Evolutionary conservation across 2,888 invertebrate genomes (phyloP), one percentile per base, ranked within the genome.

Genomic region (Biston stratarius): DNA sequence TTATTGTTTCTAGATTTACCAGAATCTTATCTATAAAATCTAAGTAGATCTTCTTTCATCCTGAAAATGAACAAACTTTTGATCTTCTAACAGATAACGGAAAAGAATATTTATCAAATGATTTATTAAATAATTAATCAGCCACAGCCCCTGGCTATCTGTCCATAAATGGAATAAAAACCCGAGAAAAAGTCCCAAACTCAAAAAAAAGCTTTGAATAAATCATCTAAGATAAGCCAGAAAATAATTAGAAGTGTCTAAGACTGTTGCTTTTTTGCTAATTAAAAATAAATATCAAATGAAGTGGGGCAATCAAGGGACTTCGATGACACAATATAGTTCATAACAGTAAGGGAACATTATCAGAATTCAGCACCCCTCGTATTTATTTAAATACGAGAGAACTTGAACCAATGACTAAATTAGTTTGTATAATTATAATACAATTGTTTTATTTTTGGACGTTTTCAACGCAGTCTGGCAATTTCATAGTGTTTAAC

Each of bases 231-330:
- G 92, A 92, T 92, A 92, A 92, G 88, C 84, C 85, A 77, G 77
- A 84, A 89, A 89, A 92, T 92, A 92, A 92, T 92, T 91, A 92
- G 86, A 77, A 74, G 78, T 79, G 80, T 78, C 74, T 77, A 73
- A 73, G 77, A 73, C 70, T 76, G 76, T 77, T 81, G 81, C 84
- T 86, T 89, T 89, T 89, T 89, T 85, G 82, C 84, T 92, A 92
- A 93, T 93, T 92, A 92, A 91, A 92, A 91, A 91, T 91, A 92
- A 92, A 92, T 92, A 92, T 89, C 87, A 85, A 88, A 89, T 90
- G 89, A 87, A 86, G 83, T 75, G 74, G 60, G 67, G 82, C 81
- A 81, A 88, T 89, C 86, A 61, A 70, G 79, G 77, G 75, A 63
- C 73, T 83, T 85, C 84, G 83, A 84, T 85, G 61, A 67, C 15